Conservation (phyloP, 2,797 vertebrate species). For the Tokudaia tokunoshimensis region DNA sequence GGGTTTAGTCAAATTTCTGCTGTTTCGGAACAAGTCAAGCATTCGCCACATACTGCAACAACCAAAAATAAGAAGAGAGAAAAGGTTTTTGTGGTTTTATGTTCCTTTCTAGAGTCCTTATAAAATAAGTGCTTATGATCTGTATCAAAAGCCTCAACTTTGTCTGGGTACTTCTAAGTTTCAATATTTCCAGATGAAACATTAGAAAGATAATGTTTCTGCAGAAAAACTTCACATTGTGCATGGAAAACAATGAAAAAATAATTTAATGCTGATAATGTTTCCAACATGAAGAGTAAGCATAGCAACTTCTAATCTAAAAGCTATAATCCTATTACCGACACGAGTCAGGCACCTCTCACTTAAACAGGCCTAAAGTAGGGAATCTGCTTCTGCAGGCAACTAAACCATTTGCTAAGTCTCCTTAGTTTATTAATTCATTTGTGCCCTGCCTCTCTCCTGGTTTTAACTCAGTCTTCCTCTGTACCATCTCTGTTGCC, state of each 20-base stretch:
- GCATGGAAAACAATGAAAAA: conserved; percentile 25
- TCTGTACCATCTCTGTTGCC: not conserved
- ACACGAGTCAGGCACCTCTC: not conserved
- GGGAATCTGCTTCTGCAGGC: not conserved
- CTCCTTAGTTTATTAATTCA: not conserved
- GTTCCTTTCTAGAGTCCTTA: not conserved
- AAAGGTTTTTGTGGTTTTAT: not conserved
- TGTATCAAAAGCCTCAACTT: not conserved
- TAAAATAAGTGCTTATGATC: not conserved
- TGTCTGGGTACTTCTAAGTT: not conserved
- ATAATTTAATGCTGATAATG: not conserved
- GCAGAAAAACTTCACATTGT: not conserved
- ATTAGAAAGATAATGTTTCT: conserved; percentile 4
- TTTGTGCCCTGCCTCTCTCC: not conserved
- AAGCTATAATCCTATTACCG: conserved; percentile 27
- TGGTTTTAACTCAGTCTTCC: not conserved
- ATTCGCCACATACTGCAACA: not conserved
- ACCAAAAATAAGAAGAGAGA: not conserved
- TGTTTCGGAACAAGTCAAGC: not conserved
- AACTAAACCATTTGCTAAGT: not conserved
- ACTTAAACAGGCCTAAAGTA: conserved; percentile 19
- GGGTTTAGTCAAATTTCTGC: not conserved
- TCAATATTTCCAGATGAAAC: conserved; percentile 1
- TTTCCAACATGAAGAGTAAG: conserved; percentile 48
- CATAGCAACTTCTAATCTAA: conserved; percentile 33